Conservation (phyloP, 1,140 invertebrate genomes). For the Drosophila biarmipes region DNA sequence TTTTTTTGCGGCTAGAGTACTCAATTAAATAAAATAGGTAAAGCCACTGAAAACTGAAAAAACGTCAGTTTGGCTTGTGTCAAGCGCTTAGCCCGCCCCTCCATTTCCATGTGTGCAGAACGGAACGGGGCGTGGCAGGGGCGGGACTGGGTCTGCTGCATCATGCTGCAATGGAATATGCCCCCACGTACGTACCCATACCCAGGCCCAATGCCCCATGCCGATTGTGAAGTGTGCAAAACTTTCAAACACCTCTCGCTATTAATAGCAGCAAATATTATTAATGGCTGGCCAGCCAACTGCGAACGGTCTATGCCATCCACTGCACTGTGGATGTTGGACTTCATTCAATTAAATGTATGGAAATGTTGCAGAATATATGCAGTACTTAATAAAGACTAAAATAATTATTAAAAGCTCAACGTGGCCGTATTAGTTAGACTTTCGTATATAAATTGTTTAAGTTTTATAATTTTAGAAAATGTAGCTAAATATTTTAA, state of each 20-base stretch:
- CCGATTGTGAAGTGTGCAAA: slow-evolving; percentile 55
- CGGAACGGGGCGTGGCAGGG: slow-evolving; percentile 25
- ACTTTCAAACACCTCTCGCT: slow-evolving; percentile 65
- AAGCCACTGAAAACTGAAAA: slow-evolving; percentile 23
- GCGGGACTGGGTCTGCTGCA: slow-evolving; percentile 39
- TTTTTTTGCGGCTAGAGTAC: slow-evolving; percentile 41
- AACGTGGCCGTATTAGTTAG: no score
- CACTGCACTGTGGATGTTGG: slow-evolving; percentile 29
- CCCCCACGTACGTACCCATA: background rate
- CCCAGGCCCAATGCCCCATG: slow-evolving; percentile 21
- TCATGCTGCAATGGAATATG: slow-evolving; percentile 43
- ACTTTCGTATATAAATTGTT: no score
- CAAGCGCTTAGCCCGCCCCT: slow-evolving; percentile 29
- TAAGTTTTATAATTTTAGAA: no score
- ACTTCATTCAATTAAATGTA: slow-evolving; percentile 2
- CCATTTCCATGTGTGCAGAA: slow-evolving; percentile 32
- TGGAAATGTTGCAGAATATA: background rate
- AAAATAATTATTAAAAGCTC: no score
- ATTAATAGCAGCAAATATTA: slow-evolving; percentile 69
- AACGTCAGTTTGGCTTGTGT: slow-evolving; percentile 47
- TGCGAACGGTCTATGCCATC: slow-evolving; percentile 10
- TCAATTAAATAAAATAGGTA: slow-evolving; percentile 78
- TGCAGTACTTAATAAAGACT: no score
- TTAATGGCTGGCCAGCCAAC: slow-evolving; percentile 54
- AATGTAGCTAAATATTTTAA: no score